Evolutionary conservation across 2,888 invertebrate species (phyloP), one percentile per base, ranked within the genome.

Genomic region (Macaria liturata): DNA sequence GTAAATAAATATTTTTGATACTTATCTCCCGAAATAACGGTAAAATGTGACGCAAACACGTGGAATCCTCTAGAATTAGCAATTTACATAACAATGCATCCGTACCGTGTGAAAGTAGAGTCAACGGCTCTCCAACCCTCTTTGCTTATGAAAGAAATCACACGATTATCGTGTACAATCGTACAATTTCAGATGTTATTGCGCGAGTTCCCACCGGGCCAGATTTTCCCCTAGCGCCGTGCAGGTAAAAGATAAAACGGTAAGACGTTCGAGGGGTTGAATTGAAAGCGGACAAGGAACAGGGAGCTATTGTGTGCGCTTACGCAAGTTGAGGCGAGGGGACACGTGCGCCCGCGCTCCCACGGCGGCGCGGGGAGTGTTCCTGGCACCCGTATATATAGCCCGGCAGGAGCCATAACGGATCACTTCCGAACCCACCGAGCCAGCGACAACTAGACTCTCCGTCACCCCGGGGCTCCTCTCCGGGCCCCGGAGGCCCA

Each of bases 241-340:
- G 81, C 87, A 91, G 90, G 91, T 91, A 91, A 78, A 75, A 85
- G 87, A 87, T 88, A 88, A 67, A 83, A 78, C 63, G 83, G 84
- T 74, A 90, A 90, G 89, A 87, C 84, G 88, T 74, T 78, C 74
- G 80, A 85, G 84, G 90, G 91, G 90, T 83, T 82, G 80, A 75
- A 84, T 84, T 88, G 83, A 87, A 88, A 72, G 76, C 74, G 72
- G 65, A 81, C 75, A 87, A 88, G 89, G 86, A 86, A 89, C 75
- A 80, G 84, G 83, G 80, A 74, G 66, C 80, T 67, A 84, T 91
- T 90, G 90, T 91, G 69, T 83, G 86, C 84, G 84, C 74, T 81
- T 86, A 72, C 89, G 89, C 86, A 89, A 88, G 84, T 74, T 82
- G 85, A 72, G 88, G 89, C 86, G 89, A 88, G 85, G 77, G 81